Evolutionary conservation across 2,113 vertebrate genomes (phyloP), one percentile per base, ranked within the genome.

Genomic region (Manacus vitellinus): DNA sequence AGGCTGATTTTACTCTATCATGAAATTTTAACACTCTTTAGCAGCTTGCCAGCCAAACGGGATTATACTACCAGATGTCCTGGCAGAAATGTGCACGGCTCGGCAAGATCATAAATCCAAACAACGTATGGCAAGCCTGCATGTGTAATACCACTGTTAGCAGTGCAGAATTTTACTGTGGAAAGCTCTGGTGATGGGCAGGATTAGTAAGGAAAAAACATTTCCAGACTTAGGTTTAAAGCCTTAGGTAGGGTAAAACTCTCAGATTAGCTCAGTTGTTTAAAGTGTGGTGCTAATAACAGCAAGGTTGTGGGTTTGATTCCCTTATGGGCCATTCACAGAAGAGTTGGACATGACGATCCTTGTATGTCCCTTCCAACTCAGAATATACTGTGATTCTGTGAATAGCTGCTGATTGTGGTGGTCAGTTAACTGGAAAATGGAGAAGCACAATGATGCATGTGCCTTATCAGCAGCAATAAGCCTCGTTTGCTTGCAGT

Each of bases 1-100:
- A 90, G 78, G 31, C 76, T 90, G 79, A 74, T 80, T 85, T 88
- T 93, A 77, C 78, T 88, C 71, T 83, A 23, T 93, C 55, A 41
- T 80, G 84, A 95, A 90, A 74, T 85, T 92, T 90, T 95, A 90
- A 92, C 41, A 8, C 79, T 68, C 39, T 25, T 80, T 59, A 96
- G 76, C 79, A 88, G 83, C 73, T 96, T 96, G 92, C 83, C 92
- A 81, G 86, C 79, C 68, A 91, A 78, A 56, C 2, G 0, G 79
- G 76, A 84, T 95, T 96, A 75, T 58, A 58, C 37, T 95, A 85
- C 86, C 91, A 95, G 91, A 96, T 96, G 96, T 96, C 94, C 86
- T 91, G 91, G 95, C 91, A 97, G 83, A 92, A 94, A 54, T 5
- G 9, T 1, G 2, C 3, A 2, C 1, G 0, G 68, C 77, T 93